Percentiles rank a stretch among this genome's conserved stretches.
These are phyloP conservation scores for Columba janthina DNA, from an alignment of 2,113 vertebrate species.

Conservation along the genomic window DNA sequence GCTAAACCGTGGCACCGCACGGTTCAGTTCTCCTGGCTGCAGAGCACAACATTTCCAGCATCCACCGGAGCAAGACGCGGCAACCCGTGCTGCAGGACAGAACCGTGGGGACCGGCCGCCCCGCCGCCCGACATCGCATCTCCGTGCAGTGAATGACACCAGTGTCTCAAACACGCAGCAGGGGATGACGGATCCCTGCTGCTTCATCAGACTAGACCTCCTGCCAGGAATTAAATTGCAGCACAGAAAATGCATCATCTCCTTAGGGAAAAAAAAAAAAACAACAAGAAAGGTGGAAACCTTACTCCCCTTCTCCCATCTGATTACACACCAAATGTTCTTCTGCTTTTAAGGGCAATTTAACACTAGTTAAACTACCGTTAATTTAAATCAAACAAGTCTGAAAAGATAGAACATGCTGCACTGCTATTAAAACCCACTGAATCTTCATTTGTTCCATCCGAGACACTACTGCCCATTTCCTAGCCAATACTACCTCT, in stretches of 20 bases:
- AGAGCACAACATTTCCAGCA: accelerated
- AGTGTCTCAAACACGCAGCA: neutral
- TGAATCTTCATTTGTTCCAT: neutral
- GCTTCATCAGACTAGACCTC: neutral
- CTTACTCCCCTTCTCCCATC: neutral
- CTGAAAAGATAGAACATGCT: neutral
- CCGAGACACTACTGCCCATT: neutral
- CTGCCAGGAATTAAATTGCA: neutral
- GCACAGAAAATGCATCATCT: neutral
- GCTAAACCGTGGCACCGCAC: neutral
- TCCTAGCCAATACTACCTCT: neutral
- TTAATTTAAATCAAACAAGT: conserved; percentile 57
- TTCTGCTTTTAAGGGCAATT: conserved; percentile 50
- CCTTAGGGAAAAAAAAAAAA: too few species aligned
- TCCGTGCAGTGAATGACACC: neutral
- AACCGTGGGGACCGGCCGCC: accelerated
- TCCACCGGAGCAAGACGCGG: accelerated
- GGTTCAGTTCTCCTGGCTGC: neutral
- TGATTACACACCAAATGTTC: neutral
- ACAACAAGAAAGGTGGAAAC: neutral
- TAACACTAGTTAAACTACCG: conserved; percentile 13
- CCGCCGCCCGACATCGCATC: neutral
- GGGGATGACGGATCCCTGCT: neutral
- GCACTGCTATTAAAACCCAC: conserved; percentile 20
- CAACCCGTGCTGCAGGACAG: accelerated